A percentile compares a stretch with the other conserved stretches of the same genome.
phyloP scores from a whole-genome alignment of 35 echinoderm and acorn worm species.

The Chiridota heheva region DNA sequence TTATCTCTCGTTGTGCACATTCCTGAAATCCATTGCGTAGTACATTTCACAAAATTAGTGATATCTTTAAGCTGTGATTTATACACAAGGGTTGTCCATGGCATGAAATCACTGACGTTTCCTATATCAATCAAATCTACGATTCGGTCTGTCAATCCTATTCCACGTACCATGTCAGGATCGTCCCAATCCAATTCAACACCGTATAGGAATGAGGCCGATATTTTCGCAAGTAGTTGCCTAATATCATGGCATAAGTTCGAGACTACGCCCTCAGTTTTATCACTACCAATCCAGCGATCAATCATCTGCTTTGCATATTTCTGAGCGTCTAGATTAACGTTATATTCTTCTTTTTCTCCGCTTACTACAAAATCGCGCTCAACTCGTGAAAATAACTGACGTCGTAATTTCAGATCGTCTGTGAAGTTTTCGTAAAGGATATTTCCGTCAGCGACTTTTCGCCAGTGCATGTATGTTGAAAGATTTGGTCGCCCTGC shows the following conservation, averaged over 20 bases:
- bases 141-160: conserved; percentile 65
- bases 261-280: conserved; percentile 37
- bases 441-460: conserved; percentile 63
- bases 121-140: conserved; percentile 51
- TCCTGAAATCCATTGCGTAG: conserved; percentile 69
- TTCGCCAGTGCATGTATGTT: conserved; percentile 53
- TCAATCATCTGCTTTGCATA: conserved; percentile 45
- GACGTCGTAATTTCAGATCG: conserved; percentile 80
- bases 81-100: conserved; percentile 68
- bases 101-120: conserved; percentile 84
- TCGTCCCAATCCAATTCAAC: conserved; percentile 56
- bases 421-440: conserved; percentile 58
- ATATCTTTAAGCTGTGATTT: conserved; percentile 51
- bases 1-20: conserved; percentile 60
- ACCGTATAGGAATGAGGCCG: conserved; percentile 79
- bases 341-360: too few species aligned
- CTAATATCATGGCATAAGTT: conserved; percentile 62
- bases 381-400: conserved; percentile 59
- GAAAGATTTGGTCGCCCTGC: conserved; percentile 81
- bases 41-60: conserved; percentile 41
- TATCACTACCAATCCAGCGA: conserved; percentile 63
- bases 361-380: conserved; percentile 48
- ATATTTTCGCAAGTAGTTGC: conserved; percentile 76
- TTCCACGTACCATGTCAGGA: conserved; percentile 45
- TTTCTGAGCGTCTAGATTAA: too few species aligned